phyloP scores from a whole-genome alignment of 2,888 invertebrate genomes.

The Chymomyza amoena region DNA sequence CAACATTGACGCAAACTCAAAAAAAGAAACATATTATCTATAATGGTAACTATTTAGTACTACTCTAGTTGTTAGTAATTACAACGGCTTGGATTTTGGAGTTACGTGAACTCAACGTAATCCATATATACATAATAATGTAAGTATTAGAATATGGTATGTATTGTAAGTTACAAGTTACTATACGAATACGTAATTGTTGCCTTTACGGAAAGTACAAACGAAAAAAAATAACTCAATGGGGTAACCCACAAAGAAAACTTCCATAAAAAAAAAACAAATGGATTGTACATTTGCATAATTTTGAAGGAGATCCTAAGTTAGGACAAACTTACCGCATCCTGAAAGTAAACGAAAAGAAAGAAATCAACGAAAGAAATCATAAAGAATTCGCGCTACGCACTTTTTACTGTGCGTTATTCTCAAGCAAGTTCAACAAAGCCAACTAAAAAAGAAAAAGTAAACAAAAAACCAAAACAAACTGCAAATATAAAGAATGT shows the following conservation, averaged over 20 bases:
- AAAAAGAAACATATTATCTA: neutral
- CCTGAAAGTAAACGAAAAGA: constrained; percentile 79
- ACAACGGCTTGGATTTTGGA: neutral
- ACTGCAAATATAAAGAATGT: neutral
- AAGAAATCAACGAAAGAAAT: constrained; percentile 68
- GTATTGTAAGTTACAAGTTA: constrained; percentile 1
- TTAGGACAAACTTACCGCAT: constrained; percentile 77
- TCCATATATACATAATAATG: neutral
- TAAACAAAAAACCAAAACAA: neutral
- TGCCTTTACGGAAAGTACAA: constrained; percentile 26
- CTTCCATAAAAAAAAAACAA: constrained; percentile 1
- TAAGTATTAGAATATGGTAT: constrained; percentile 1
- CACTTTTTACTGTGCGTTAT: neutral
- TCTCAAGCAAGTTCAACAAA: neutral
- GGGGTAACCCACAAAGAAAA: constrained; percentile 26
- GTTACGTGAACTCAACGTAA: neutral
- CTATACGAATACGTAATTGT: constrained; percentile 7
- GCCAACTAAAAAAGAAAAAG: neutral
- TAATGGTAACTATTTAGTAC: neutral
- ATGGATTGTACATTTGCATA: constrained; percentile 28
- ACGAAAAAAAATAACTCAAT: constrained; percentile 1
- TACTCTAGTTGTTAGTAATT: constrained; percentile 12
- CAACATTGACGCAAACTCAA: constrained; percentile 57
- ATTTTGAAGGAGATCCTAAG: constrained; percentile 6
- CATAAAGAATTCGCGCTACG: constrained; percentile 41